Evolutionary conservation across 2,797 vertebrate species (phyloP).

Genomic region (Iguana delicatissima): DNA sequence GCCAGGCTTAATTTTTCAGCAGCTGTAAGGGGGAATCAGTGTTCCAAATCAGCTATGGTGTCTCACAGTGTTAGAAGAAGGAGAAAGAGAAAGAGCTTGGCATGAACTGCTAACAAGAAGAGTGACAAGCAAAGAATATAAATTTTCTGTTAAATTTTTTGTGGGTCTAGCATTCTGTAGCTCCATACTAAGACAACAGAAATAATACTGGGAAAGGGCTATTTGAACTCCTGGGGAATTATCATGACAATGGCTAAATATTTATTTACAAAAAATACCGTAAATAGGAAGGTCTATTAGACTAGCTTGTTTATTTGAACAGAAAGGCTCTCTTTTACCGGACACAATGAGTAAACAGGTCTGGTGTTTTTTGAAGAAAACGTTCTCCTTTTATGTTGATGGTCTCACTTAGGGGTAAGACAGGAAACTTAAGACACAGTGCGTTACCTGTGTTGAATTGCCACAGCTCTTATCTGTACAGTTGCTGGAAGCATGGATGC

Average conservation of each 20-base stretch:
- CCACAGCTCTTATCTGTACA: background rate
- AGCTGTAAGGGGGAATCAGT: background rate
- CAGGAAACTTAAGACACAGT: background rate
- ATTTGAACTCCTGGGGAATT: conserved; percentile 56
- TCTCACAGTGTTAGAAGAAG: conserved; percentile 9
- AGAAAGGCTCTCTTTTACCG: background rate
- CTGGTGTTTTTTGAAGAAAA: conserved; percentile 20
- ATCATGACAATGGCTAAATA: conserved; percentile 60
- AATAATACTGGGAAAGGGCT: conserved; percentile 38
- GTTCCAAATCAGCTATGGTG: conserved; percentile 34
- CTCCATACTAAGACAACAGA: conserved; percentile 51
- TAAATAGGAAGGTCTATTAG: conserved; percentile 27
- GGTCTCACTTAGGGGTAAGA: background rate
- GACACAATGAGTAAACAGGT: background rate
- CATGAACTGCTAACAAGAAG: conserved; percentile 63
- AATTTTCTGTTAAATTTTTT: conserved; percentile 51
- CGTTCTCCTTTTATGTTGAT: conserved; percentile 1
- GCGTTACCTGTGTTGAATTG: background rate
- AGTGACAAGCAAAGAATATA: conserved; percentile 65
- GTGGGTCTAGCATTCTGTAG: conserved; percentile 52
- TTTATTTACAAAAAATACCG: background rate
- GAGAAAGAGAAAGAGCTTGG: conserved; percentile 52
- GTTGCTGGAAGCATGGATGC: background rate
- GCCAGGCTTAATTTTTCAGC: background rate
- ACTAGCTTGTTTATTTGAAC: conserved; percentile 50